Evolutionary conservation across 2,797 vertebrate genomes (phyloP).

Genomic region (Macropus fuliginosus): DNA sequence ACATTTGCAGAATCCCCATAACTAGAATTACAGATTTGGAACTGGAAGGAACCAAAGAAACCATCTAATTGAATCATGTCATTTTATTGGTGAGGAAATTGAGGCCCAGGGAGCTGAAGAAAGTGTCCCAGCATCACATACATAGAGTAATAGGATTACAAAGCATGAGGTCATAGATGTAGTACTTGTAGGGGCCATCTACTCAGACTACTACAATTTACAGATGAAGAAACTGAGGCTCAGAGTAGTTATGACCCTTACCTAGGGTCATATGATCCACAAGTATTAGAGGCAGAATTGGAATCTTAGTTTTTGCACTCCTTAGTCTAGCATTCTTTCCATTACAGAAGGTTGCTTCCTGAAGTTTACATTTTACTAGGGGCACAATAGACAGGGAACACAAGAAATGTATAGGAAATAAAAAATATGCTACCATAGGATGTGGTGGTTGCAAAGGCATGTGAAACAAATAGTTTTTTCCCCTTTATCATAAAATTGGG

Average conservation of each 20-base stretch:
- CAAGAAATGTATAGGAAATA: not conserved
- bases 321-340: not conserved
- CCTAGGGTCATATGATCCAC: not conserved
- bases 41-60: not conserved
- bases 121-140: not conserved
- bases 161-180: not conserved
- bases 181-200: not conserved
- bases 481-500: not conserved
- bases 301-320: not conserved
- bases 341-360: not conserved
- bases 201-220: not conserved
- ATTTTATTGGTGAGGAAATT: not conserved
- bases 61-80: not conserved
- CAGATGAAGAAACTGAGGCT: not conserved
- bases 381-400: not conserved
- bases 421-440: not conserved
- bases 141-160: not conserved
- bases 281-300: not conserved
- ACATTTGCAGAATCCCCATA: not conserved
- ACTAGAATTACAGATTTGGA: not conserved
- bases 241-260: not conserved
- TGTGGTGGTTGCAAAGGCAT: not conserved
- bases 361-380: not conserved
- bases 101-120: not conserved
- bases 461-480: not conserved